A percentile compares a stretch with the other conserved stretches of the same genome.
Evolutionary conservation across 1,140 invertebrate species (phyloP).

Genomic region (Pachyrhynchus sulphureomaculatus): DNA sequence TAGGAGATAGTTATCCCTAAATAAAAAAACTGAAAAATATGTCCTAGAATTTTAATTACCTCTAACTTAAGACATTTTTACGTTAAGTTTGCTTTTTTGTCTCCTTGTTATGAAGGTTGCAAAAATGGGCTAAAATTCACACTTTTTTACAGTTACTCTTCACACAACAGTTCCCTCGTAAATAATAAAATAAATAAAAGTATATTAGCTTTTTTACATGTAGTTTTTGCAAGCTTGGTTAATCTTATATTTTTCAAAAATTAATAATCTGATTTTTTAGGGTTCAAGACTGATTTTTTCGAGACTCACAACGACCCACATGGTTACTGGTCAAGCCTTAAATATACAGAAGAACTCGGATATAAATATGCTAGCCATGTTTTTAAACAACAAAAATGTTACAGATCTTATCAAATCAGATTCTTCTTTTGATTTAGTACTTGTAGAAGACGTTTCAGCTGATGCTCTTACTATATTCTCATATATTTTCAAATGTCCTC

Average conservation of each 20-base stretch:
- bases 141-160: too few relatives aligned
- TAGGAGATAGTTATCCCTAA: too few relatives aligned
- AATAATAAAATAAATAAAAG: too few relatives aligned
- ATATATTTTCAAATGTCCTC: slow-evolving; percentile 8
- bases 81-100: too few relatives aligned
- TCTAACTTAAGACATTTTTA: too few relatives aligned
- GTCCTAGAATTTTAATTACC: too few relatives aligned
- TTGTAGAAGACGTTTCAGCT: slow-evolving; percentile 2
- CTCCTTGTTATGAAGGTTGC: too few relatives aligned
- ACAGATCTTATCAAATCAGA: neutral
- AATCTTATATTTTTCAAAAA: neutral
- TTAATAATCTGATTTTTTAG: neutral
- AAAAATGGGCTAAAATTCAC: too few relatives aligned
- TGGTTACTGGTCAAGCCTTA: neutral
- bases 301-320: neutral
- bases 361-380: neutral
- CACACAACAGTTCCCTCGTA: too few relatives aligned
- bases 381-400: slow-evolving; percentile 3
- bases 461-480: neutral
- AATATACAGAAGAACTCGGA: neutral
- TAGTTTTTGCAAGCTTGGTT: neutral
- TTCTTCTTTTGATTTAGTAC: slow-evolving; percentile 1
- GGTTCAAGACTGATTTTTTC: neutral
- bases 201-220: too few relatives aligned
- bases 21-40: too few relatives aligned